Conservation (phyloP, 2,888 invertebrate genomes). For the Nematopogon swammerdamellus region DNA sequence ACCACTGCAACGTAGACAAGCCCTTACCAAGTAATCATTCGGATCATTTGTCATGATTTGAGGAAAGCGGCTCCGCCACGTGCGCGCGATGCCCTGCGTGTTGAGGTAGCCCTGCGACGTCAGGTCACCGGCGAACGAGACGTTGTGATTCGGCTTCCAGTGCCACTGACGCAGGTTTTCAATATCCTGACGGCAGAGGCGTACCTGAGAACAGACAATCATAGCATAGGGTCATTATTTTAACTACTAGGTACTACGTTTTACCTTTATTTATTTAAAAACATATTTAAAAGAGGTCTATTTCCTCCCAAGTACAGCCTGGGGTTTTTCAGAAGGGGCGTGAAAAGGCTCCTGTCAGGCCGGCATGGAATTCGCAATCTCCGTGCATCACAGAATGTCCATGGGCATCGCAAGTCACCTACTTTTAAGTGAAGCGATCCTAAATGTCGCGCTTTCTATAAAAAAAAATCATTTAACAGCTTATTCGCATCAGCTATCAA, state of each 20-base stretch:
- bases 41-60: conserved; percentile 55
- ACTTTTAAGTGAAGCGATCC: too few species aligned
- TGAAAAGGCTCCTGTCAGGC: too few species aligned
- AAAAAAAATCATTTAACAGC: too few species aligned
- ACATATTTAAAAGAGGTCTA: neutral
- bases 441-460: too few species aligned
- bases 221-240: neutral
- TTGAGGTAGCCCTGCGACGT: conserved; percentile 64
- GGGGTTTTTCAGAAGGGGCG: too few species aligned
- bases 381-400: too few species aligned
- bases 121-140: conserved; percentile 56
- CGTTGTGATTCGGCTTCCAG: conserved; percentile 60
- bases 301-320: too few species aligned
- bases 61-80: conserved; percentile 64
- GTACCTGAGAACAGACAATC: conserved; percentile 25
- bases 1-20: too few species aligned
- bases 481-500: too few species aligned
- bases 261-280: neutral
- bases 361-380: too few species aligned
- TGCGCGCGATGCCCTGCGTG: conserved; percentile 62
- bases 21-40: conserved; percentile 53
- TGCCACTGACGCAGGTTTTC: conserved; percentile 63
- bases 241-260: neutral
- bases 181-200: conserved; percentile 66
- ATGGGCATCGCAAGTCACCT: too few species aligned